These are phyloP conservation scores for Tetrax tetrax DNA, from an alignment of 2,113 vertebrate species.

Conservation along the genomic window DNA sequence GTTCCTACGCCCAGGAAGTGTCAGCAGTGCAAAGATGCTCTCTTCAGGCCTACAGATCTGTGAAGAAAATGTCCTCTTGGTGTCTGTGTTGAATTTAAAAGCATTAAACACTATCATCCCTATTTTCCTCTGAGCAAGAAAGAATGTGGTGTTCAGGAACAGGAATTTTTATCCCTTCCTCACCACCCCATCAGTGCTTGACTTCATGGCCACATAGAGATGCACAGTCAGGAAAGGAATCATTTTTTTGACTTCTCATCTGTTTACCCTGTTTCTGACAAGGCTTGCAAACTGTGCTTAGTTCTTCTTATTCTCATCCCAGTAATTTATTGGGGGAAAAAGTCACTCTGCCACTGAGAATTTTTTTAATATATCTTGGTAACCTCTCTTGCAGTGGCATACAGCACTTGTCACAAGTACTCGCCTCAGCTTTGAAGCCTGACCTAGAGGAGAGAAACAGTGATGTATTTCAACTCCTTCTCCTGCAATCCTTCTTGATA, in stretches of 20 bases:
- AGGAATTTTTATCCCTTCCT: not conserved
- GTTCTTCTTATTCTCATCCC: not conserved
- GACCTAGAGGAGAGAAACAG: not conserved
- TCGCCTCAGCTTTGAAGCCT: not conserved
- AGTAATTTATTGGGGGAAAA: not conserved
- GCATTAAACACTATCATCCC: not conserved
- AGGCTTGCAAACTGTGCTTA: not conserved
- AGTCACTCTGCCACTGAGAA: not conserved
- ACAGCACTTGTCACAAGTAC: not conserved
- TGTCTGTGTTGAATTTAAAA: not conserved
- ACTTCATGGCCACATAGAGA: not conserved
- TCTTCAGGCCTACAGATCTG: not conserved
- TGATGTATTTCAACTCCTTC: not conserved
- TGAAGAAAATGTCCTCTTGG: not conserved
- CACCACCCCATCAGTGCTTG: not conserved
- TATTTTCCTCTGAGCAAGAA: not conserved
- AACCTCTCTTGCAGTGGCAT: not conserved
- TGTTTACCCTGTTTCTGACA: not conserved
- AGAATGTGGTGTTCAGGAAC: not conserved
- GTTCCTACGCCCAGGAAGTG: not conserved
- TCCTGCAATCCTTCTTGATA: not conserved
- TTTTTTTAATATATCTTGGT: not conserved
- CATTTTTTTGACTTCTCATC: not conserved
- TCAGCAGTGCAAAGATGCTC: not conserved
- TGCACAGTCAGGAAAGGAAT: not conserved